Evolutionary conservation across 1,140 invertebrate genomes (phyloP).

Genomic region (Pygmarrhopalites habei): DNA sequence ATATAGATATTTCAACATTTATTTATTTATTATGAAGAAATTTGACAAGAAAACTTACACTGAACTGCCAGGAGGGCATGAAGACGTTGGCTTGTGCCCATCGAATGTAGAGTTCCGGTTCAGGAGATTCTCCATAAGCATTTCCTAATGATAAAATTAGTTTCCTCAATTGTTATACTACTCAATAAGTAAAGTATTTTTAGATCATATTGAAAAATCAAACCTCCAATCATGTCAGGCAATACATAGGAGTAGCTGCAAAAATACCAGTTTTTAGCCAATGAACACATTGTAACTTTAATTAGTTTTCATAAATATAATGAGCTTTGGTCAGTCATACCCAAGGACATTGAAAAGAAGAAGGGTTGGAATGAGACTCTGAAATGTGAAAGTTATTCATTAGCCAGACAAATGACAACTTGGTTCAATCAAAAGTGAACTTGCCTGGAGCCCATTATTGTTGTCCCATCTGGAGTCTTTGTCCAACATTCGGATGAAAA

Average conservation of each 20-base stretch:
- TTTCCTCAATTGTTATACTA: no score
- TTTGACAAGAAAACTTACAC: no score
- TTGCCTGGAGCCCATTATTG: conserved; percentile 65
- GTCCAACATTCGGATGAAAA: conserved; percentile 83
- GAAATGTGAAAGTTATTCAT: no score
- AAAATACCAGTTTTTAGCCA: no score
- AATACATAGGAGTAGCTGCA: conserved; percentile 57
- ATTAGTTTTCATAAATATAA: neutral
- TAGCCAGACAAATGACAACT: no score
- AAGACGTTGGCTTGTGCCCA: conserved; percentile 74
- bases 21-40: no score
- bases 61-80: conserved; percentile 80
- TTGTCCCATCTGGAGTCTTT: conserved; percentile 65
- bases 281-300: conserved; percentile 66
- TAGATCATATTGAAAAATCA: no score
- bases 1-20: no score
- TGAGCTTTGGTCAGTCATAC: neutral
- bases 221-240: conserved; percentile 77
- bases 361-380: conserved; percentile 69
- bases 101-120: conserved; percentile 74
- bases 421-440: no score
- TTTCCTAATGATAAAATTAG: no score
- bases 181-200: no score
- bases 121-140: conserved; percentile 50
- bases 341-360: conserved; percentile 46